These are phyloP conservation scores for Vanessa cardui DNA, from an alignment of 2,888 invertebrate genomes.

Conservation along the genomic window DNA sequence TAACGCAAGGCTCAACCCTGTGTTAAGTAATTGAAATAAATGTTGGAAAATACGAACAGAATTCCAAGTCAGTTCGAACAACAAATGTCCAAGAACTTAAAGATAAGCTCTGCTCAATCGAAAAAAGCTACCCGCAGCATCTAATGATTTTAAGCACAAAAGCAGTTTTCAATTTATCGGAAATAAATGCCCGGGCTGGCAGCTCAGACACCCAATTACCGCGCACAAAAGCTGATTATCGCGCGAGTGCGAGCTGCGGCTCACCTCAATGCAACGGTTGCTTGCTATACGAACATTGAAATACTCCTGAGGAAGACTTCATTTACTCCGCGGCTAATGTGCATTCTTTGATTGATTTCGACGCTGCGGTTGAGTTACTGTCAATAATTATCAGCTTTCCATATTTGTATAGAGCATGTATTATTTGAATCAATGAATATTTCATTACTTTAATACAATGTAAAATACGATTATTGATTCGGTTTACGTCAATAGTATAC, in stretches of 20 bases:
- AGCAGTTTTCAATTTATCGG: conserved; percentile 81
- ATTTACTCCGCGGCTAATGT: conserved; percentile 66
- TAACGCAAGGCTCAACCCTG: not conserved
- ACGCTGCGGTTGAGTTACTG: conserved; percentile 37
- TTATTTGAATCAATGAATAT: not conserved
- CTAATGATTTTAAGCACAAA: conserved; percentile 73
- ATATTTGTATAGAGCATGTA: not conserved
- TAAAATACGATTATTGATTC: too few relatives aligned
- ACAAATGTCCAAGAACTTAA: conserved; percentile 20
- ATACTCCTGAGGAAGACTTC: conserved; percentile 71
- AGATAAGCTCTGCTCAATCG: not conserved
- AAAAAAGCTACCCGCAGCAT: conserved; percentile 61
- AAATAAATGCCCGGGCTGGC: conserved; percentile 81
- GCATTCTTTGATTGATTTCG: conserved; percentile 63
- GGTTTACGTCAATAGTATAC: too few relatives aligned
- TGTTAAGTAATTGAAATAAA: not conserved
- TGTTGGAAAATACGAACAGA: not conserved
- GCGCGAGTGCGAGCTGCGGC: conserved; percentile 62
- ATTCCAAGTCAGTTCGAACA: not conserved
- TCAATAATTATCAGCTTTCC: not conserved
- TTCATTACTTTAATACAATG: too few relatives aligned
- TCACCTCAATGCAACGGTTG: conserved; percentile 13
- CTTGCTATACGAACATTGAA: conserved; percentile 56
- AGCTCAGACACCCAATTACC: conserved; percentile 82
- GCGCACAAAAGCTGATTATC: conserved; percentile 82